Evolutionary conservation across 1,140 invertebrate genomes (phyloP), one percentile per base, ranked within the genome.

Genomic region (Polypedilum pembai): DNA sequence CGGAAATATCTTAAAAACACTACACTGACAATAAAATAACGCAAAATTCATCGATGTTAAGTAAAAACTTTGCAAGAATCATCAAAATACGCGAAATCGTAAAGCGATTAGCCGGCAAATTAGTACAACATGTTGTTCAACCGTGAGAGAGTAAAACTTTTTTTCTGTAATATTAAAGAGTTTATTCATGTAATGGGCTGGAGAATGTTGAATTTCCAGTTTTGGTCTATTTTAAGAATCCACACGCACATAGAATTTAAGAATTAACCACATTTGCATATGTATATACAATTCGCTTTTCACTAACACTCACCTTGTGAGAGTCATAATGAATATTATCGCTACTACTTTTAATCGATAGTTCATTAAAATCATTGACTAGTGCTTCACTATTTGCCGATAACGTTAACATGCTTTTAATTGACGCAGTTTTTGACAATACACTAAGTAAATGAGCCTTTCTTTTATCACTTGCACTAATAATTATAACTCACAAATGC

Each of bases 361-460:
- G 65, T 18, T 69, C 65, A 69, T 69, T 69, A 69, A 69, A 69
- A 69, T 69, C 65, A 69, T 20, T 69, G 65, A 69, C 65, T 69
- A 69, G 65, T 20, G 17, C 20, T 69, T 69, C 65, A 69, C 65
- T 69, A 3, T 18, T 69, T 69, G 65, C 20, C 65, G 65, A 69
- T 69, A 69, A 21, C 20, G 65, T 21, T 21, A 69, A 69, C 65
- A 69, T 69, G 17, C 8, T 69, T 18, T 33, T 33, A 33, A 33
- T 33, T 33, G 24, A 33, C 24, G 24, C 24, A 33, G 24, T 33
- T 33, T 3, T 5, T 33, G 24, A 5, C 24, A 33, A 33, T 33
- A 12, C 10, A 56, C 45, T 56, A 15, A 56, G 10, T 12, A 56
- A 17, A 15, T 1, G 10, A 15, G 10, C 10, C 10, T 56, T 17